Evolutionary conservation across 2,113 vertebrate genomes (phyloP).

Genomic region (Aldabrachelys gigantea): DNA sequence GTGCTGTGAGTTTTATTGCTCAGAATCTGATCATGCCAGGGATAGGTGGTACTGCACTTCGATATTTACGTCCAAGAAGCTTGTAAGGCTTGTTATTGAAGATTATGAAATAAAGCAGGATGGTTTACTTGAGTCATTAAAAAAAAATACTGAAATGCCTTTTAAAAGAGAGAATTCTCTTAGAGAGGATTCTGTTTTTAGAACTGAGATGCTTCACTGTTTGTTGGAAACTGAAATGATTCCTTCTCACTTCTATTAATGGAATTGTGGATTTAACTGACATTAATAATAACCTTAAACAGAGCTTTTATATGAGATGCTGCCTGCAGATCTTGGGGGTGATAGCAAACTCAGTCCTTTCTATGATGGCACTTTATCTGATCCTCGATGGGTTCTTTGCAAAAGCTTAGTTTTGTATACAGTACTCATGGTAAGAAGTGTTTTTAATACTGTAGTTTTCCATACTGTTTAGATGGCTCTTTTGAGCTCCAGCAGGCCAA

Average conservation of each 20-base stretch:
- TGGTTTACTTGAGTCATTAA: neutral
- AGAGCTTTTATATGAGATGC: neutral
- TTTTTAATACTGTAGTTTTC: neutral
- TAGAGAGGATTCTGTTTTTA: too few species aligned
- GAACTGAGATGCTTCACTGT: neutral
- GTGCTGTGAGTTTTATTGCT: neutral
- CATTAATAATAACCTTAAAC: neutral
- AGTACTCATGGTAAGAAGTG: neutral
- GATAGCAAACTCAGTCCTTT: neutral
- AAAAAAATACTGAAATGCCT: neutral
- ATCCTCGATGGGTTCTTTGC: neutral
- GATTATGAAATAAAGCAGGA: neutral
- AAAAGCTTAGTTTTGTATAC: neutral
- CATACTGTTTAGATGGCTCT: neutral
- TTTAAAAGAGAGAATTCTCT: neutral
- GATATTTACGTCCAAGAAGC: neutral
- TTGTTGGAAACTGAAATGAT: neutral
- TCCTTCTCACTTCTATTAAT: neutral
- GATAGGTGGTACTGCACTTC: neutral
- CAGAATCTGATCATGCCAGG: neutral
- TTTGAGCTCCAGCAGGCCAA: neutral
- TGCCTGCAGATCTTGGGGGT: too few species aligned
- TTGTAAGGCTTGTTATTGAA: neutral
- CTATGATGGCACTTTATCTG: neutral
- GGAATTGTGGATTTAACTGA: neutral